Conservation (phyloP, 2,888 invertebrate species). For the Aphidoletes aphidimyza region DNA sequence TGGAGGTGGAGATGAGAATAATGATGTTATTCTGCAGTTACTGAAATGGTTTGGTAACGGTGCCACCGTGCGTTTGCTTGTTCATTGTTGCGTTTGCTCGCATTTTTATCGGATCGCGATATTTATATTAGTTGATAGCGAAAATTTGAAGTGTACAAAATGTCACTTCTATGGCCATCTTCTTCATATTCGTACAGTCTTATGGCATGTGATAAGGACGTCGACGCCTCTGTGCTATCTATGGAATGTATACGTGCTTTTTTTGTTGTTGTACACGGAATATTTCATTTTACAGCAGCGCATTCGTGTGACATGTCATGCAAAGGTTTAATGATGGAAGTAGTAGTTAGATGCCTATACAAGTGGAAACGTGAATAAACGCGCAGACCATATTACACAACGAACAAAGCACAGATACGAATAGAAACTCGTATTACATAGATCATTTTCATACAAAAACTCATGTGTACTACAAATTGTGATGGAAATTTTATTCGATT, state of each 20-base stretch:
- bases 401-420: too few species aligned
- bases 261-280: not conserved
- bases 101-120: constrained; percentile 30
- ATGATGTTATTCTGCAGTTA: too few species aligned
- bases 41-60: too few species aligned
- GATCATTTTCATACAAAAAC: not conserved
- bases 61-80: not conserved
- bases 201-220: not conserved
- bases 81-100: not conserved
- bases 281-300: not conserved
- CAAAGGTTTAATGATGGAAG: not conserved
- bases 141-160: constrained; percentile 19
- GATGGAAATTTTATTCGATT: constrained; percentile 31
- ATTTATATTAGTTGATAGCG: constrained; percentile 16
- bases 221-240: not conserved
- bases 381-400: not conserved
- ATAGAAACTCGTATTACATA: constrained; percentile 9
- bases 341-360: not conserved
- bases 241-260: constrained; percentile 26
- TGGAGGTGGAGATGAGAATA: not conserved
- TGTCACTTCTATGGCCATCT: constrained; percentile 29
- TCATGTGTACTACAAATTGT: constrained; percentile 17
- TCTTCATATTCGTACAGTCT: not conserved
- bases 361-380: constrained; percentile 25
- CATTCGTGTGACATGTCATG: not conserved